Evolutionary conservation across 2,888 invertebrate species (phyloP).

Genomic region (Xestia c-nigrum): DNA sequence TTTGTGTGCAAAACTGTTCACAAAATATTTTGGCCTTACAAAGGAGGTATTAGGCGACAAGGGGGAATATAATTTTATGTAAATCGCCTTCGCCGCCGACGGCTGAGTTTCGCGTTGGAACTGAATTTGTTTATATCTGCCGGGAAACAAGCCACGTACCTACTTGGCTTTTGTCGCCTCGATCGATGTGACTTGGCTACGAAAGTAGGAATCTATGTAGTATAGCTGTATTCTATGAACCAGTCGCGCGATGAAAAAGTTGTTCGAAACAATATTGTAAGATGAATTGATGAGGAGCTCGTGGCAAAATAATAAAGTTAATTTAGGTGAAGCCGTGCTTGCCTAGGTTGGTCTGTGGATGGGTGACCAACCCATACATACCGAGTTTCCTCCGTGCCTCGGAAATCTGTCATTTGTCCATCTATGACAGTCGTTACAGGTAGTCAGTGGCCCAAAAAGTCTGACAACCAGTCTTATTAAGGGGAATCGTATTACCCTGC

Average conservation of each 20-base stretch:
- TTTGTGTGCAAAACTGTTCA: constrained; percentile 89
- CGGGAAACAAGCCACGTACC: constrained; percentile 72
- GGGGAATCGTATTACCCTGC: too few relatives aligned
- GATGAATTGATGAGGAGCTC: too few relatives aligned
- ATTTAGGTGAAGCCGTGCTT: too few relatives aligned
- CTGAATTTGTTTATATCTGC: constrained; percentile 85
- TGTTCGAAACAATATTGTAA: not conserved
- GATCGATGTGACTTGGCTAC: constrained; percentile 62
- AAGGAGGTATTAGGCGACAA: constrained; percentile 84
- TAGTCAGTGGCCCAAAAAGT: too few relatives aligned
- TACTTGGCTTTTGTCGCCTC: constrained; percentile 66
- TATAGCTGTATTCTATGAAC: not conserved
- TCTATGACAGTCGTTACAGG: too few relatives aligned
- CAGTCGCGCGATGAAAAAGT: not conserved
- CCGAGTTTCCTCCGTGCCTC: too few relatives aligned
- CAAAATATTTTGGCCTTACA: constrained; percentile 90
- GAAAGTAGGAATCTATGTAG: constrained; percentile 4
- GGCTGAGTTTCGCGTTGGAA: constrained; percentile 78
- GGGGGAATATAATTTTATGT: constrained; percentile 78
- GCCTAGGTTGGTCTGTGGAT: too few relatives aligned
- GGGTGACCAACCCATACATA: too few relatives aligned
- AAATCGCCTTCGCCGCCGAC: constrained; percentile 79
- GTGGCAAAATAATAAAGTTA: too few relatives aligned
- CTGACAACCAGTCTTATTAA: too few relatives aligned
- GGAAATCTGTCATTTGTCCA: too few relatives aligned